A percentile compares a stretch with the other conserved stretches of the same genome.
Conservation (phyloP, 2,797 vertebrate genomes). For the Labroides dimidiatus region DNA sequence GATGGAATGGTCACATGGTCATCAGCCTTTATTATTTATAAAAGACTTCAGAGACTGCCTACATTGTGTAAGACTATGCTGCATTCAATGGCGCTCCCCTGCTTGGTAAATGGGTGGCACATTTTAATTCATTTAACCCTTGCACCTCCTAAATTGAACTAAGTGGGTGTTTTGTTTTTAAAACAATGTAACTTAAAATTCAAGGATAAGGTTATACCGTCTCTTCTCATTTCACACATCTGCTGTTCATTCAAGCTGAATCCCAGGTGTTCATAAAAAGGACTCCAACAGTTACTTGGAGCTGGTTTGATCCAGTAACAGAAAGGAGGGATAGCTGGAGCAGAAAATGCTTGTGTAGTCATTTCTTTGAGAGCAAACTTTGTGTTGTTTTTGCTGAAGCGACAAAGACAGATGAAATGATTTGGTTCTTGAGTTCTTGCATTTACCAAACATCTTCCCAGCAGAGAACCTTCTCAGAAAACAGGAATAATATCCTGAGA, state of each 20-base stretch:
- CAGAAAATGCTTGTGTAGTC: conserved; percentile 7
- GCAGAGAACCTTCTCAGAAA: neutral
- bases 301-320: conserved; percentile 3
- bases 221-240: neutral
- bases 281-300: neutral
- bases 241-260: neutral
- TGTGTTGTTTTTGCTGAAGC: conserved; percentile 3
- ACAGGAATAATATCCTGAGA: neutral
- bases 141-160: neutral
- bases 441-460: neutral
- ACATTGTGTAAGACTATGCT: neutral
- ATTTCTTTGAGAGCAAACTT: neutral
- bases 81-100: neutral
- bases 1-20: neutral
- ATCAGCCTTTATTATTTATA: conserved; percentile 25
- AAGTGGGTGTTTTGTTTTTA: neutral
- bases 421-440: conserved; percentile 1
- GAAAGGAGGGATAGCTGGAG: neutral
- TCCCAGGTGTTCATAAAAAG: neutral
- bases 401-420: conserved; percentile 16
- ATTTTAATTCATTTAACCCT: neutral
- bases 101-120: neutral
- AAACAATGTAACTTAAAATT: neutral
- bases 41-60: neutral
- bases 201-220: neutral